phyloP scores from a whole-genome alignment of 2,113 vertebrate genomes.

The Capreolus pygargus region DNA sequence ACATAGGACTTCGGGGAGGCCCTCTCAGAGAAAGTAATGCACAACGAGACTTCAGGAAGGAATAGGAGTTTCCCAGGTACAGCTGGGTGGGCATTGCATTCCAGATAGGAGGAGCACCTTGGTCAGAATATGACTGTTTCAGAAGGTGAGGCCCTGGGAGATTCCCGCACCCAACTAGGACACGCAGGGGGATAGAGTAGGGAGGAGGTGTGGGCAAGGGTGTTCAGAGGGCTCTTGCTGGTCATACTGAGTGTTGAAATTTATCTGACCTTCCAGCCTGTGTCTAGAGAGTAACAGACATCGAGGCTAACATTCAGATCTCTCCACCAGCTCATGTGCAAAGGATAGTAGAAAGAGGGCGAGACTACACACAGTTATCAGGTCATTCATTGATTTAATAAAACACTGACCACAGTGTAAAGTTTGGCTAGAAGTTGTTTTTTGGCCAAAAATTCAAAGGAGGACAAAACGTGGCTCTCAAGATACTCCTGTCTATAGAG shows the following conservation, averaged over 20 bases:
- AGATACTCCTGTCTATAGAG: not conserved
- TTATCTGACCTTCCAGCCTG: not conserved
- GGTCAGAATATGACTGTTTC: not conserved
- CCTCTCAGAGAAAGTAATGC: not conserved
- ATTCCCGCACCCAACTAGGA: accelerated
- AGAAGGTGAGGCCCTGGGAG: not conserved
- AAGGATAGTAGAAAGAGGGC: not conserved
- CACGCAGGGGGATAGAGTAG: not conserved
- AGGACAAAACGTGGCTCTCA: not conserved
- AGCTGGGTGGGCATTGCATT: not conserved
- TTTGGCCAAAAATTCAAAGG: not conserved
- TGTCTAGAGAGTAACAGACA: not conserved
- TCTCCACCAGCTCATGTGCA: not conserved
- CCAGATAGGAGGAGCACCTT: not conserved
- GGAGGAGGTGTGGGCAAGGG: not conserved
- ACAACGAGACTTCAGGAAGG: not conserved
- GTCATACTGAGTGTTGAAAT: not conserved
- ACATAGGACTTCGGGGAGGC: not conserved
- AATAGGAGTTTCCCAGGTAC: not conserved
- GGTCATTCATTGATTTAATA: not conserved
- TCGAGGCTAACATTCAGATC: not conserved
- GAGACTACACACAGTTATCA: not conserved
- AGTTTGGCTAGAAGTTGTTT: not conserved
- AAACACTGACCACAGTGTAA: not conserved
- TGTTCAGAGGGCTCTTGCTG: not conserved